phyloP scores from a whole-genome alignment of 2,113 vertebrate species.

The Scomber japonicus region DNA sequence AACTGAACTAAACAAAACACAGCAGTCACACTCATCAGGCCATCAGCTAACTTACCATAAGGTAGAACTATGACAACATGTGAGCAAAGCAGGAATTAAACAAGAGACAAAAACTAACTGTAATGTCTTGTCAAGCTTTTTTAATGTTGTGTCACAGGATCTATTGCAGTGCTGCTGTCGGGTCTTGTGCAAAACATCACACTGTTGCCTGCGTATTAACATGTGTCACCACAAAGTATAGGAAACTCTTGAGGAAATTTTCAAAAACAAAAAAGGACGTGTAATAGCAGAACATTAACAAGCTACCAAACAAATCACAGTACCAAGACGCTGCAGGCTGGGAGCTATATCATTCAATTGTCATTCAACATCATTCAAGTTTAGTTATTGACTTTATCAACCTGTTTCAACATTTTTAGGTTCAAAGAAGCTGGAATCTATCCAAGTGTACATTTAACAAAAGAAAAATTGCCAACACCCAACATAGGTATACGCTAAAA shows the following conservation, averaged over 20 bases:
- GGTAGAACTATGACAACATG: not conserved
- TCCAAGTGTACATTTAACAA: not conserved
- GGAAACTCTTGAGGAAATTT: not conserved
- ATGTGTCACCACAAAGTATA: too few species aligned
- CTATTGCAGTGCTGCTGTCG: too few species aligned
- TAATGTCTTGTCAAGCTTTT: too few species aligned
- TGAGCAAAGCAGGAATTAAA: not conserved
- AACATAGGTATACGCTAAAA: slow-evolving; percentile 8
- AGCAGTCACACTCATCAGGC: not conserved
- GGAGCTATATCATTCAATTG: not conserved
- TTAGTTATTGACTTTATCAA: not conserved
- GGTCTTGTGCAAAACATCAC: not conserved
- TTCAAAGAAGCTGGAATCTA: not conserved
- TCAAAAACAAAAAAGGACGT: not conserved
- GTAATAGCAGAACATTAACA: not conserved
- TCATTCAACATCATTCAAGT: not conserved
- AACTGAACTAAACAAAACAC: not conserved
- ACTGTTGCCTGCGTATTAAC: not conserved
- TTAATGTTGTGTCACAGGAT: not conserved
- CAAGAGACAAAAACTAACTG: not conserved
- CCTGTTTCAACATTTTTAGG: not conserved
- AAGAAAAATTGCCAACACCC: not conserved
- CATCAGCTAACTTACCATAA: not conserved
- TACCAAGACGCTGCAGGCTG: not conserved
- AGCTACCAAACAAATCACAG: slow-evolving; percentile 1